Base-by-base conservation (phyloP, 35 echinoderm and acorn worm species). In the Chiridota heheva region DNA sequence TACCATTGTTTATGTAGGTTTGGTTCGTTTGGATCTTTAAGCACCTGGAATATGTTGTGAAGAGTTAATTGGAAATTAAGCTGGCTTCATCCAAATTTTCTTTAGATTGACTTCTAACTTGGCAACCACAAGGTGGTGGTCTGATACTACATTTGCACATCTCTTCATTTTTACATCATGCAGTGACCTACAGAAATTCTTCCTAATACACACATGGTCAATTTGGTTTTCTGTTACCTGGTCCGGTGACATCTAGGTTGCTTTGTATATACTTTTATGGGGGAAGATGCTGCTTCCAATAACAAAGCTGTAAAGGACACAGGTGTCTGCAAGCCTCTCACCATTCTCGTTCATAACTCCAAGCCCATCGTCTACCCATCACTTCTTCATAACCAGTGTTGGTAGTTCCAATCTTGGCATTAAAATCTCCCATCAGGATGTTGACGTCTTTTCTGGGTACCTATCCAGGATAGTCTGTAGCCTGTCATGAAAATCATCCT, bases 91-190 rank as follows among this genome's bases (percentile, higher is more conserved):
- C 29, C 5, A 27, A 39, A 27, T 42, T 72, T 72, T 75, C 40
- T 42, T 75, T 28, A 75, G 13, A 18, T 49, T 75, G 13, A 49
- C 40, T 43, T 47, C 22, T 13, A 75, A n/a, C 40, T 69, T 33
- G 5, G 71, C n/a, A 20, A 75, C 42, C 26, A 47, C 3, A 3
- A 75, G 40, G 40, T 75, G 71, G 44, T 75, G 71, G 40, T 46
- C 71, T 75, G 44, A 75, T 75, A 44, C 36, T 46, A 75, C 13
- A 75, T 75, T 44, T 75, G 71, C 71, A 18, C 42, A 16, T 42
- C 71, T 26, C 15, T 7, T 58, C 25, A 75, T 22, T 42, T 28
- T 57, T 43, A 49, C 71, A 75, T 75, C 71, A 12, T 49, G 40
- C 25, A 75, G 71, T 7, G 39, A 72, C 42, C 10, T 75, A 24